phyloP scores from a whole-genome alignment of 2,888 invertebrate species.

The Thecophora atra region DNA sequence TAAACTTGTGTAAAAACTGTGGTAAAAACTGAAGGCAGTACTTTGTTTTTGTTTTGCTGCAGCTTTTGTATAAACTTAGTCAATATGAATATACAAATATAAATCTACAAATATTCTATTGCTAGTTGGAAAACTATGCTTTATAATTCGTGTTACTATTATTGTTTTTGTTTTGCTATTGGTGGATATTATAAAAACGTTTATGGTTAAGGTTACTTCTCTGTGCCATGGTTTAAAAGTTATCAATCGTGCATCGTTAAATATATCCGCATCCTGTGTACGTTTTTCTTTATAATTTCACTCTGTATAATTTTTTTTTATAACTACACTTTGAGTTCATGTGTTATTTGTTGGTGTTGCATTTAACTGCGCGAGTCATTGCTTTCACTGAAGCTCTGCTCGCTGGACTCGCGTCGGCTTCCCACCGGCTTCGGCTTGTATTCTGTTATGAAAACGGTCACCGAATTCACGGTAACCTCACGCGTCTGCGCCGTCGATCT shows the following conservation, averaged over 20 bases:
- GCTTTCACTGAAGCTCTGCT: conserved; percentile 67
- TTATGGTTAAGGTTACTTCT: neutral
- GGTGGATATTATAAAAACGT: conserved; percentile 6
- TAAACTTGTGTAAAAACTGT: neutral
- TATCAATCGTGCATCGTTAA: conserved; percentile 28
- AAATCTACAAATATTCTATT: conserved; percentile 23
- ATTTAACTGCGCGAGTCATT: conserved; percentile 67
- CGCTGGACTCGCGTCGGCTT: conserved; percentile 64
- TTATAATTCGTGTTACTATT: neutral
- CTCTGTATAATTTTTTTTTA: conserved; percentile 4
- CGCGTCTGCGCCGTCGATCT: conserved; percentile 91
- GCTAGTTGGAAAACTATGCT: conserved; percentile 9
- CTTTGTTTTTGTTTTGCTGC: conserved; percentile 8
- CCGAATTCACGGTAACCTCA: conserved; percentile 96
- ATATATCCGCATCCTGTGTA: conserved; percentile 15
- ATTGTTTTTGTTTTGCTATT: conserved; percentile 7
- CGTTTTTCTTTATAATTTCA: neutral
- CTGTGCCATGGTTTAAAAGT: conserved; percentile 31
- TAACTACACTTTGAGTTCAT: conserved; percentile 12
- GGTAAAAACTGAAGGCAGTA: conserved; percentile 33
- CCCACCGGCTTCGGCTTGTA: conserved; percentile 80
- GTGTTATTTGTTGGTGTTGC: conserved; percentile 23
- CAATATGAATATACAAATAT: conserved; percentile 14
- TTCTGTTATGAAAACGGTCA: conserved; percentile 97
- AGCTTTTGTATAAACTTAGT: neutral